A percentile compares a stretch with the other conserved stretches of the same genome.
phyloP scores from a whole-genome alignment of 2,888 invertebrate genomes.

The Hirtodrosophila cameraria region DNA sequence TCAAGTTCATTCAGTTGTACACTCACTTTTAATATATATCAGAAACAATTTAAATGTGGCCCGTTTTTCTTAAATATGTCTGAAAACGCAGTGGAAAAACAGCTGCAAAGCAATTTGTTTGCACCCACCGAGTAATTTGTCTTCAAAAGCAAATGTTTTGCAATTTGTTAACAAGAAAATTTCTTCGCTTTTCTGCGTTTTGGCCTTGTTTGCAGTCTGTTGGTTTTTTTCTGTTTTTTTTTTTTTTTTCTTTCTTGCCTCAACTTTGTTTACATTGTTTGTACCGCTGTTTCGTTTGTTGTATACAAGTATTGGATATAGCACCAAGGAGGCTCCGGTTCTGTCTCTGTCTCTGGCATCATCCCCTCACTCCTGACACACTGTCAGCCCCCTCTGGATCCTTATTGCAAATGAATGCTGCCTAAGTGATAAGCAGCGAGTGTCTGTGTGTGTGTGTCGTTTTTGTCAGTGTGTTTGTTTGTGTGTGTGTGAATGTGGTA shows the following conservation, averaged over 20 bases:
- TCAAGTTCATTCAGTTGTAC: slow-evolving; percentile 48
- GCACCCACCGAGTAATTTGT: slow-evolving; percentile 75
- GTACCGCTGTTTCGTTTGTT: slow-evolving; percentile 44
- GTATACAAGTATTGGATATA: slow-evolving; percentile 41
- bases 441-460: slow-evolving; percentile 33
- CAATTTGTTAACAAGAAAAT: slow-evolving; percentile 79
- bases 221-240: slow-evolving; percentile 47
- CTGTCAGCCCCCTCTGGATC: neutral
- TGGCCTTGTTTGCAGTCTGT: slow-evolving; percentile 64
- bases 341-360: slow-evolving; percentile 1
- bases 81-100: slow-evolving; percentile 17
- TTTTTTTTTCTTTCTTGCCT: slow-evolving; percentile 3
- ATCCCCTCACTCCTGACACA: too few relatives aligned
- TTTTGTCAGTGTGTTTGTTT: neutral
- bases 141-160: slow-evolving; percentile 79
- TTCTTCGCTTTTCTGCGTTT: slow-evolving; percentile 63
- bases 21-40: slow-evolving; percentile 28
- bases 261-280: slow-evolving; percentile 71
- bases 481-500: slow-evolving; percentile 1
- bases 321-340: neutral
- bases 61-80: slow-evolving; percentile 24
- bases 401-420: slow-evolving; percentile 72
- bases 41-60: slow-evolving; percentile 48
- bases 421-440: slow-evolving; percentile 65
- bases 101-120: slow-evolving; percentile 77